These are phyloP conservation scores for Jaculus jaculus DNA, from an alignment of 2,113 vertebrate species.

Conservation along the genomic window DNA sequence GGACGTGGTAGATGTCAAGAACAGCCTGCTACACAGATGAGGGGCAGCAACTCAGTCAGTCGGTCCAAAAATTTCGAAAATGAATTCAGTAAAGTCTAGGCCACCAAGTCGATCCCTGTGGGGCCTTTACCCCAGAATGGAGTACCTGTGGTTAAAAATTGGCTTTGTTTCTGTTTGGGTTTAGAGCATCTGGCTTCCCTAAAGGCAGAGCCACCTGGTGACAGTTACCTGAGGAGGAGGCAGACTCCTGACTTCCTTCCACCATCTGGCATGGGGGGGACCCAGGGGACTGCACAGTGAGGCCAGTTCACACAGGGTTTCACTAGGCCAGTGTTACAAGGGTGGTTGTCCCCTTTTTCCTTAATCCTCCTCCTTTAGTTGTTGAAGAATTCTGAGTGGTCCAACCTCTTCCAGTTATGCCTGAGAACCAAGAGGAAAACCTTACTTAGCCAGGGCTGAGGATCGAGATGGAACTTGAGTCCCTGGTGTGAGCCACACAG, in stretches of 20 bases:
- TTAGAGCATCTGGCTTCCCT: not conserved
- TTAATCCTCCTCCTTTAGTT: not conserved
- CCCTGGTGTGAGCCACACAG: not conserved
- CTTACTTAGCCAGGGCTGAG: not conserved
- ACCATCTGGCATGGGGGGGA: not conserved
- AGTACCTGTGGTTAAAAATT: not conserved
- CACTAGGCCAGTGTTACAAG: not conserved
- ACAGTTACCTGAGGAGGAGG: not conserved
- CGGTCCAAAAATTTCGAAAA: not conserved
- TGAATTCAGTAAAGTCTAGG: not conserved
- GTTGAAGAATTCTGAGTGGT: not conserved
- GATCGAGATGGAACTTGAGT: not conserved
- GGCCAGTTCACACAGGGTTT: not conserved
- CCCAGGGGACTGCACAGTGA: not conserved
- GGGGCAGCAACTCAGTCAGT: not conserved
- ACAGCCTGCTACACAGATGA: not conserved
- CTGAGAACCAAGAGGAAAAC: not conserved
- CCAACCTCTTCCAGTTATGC: not conserved
- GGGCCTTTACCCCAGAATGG: not conserved
- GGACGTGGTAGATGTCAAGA: not conserved
- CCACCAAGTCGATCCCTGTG: not conserved
- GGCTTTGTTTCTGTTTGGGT: not conserved
- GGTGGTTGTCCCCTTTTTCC: not conserved
- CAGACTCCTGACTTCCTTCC: not conserved
- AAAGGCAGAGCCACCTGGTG: not conserved